Percentiles rank a stretch among this genome's conserved stretches.
Evolutionary conservation across 2,888 invertebrate genomes (phyloP).

Genomic region (Phyllotreta cruciferae): DNA sequence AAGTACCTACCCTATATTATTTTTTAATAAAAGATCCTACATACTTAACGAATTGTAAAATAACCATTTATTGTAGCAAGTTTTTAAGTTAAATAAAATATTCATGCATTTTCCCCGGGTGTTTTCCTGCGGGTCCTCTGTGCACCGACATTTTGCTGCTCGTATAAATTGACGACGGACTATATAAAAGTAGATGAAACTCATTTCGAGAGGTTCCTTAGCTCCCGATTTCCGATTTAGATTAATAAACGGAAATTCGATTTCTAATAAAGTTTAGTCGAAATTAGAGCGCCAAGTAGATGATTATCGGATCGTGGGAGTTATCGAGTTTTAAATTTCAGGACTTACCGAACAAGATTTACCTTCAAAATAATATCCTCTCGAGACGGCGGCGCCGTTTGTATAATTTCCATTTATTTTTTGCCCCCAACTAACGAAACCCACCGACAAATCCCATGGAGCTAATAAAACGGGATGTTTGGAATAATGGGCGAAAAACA

Average conservation of each 20-base stretch:
- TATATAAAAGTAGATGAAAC: conserved; percentile 22
- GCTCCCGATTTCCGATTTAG: conserved; percentile 24
- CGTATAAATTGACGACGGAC: conserved; percentile 20
- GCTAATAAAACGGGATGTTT: conserved; percentile 38
- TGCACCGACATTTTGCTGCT: conserved; percentile 3
- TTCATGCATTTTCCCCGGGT: too few species aligned
- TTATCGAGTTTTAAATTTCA: too few species aligned
- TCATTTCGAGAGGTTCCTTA: conserved; percentile 18
- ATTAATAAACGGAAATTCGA: conserved; percentile 23
- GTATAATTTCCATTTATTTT: too few species aligned
- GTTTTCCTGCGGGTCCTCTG: background rate
- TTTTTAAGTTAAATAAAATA: too few species aligned
- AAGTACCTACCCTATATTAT: too few species aligned
- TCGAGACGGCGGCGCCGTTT: too few species aligned
- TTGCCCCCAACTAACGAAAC: too few species aligned
- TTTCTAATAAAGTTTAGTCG: conserved; percentile 23
- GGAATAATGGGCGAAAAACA: conserved; percentile 34
- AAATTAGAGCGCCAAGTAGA: conserved; percentile 9
- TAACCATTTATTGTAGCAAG: too few species aligned
- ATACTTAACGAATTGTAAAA: too few species aligned
- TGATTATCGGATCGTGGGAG: background rate
- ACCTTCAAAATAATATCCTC: too few species aligned
- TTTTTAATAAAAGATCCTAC: too few species aligned
- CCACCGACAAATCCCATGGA: conserved; percentile 31
- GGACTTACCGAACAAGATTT: too few species aligned